phyloP scores from a whole-genome alignment of 2,888 invertebrate species.

The Mimumesa dahlbomi region DNA sequence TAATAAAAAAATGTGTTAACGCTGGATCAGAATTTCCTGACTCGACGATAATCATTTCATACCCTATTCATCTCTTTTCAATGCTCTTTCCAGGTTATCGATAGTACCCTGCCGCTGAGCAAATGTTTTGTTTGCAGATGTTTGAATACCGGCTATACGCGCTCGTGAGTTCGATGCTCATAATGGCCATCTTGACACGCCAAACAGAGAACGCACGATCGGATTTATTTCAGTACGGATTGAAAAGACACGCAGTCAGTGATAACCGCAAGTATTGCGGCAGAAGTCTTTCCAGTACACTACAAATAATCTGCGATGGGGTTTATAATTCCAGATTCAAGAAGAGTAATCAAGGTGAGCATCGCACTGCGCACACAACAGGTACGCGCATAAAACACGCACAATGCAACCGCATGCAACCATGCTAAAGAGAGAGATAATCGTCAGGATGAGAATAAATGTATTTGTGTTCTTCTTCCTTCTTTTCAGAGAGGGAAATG shows the following conservation, averaged over 20 bases:
- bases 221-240: slow-evolving; percentile 62
- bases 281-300: slow-evolving; percentile 72
- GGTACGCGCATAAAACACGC: neutral
- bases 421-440: too few relatives aligned
- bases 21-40: too few relatives aligned
- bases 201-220: slow-evolving; percentile 66
- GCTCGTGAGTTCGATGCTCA: slow-evolving; percentile 67
- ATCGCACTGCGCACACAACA: neutral
- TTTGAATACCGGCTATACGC: slow-evolving; percentile 68
- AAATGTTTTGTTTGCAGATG: slow-evolving; percentile 71
- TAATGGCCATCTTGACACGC: slow-evolving; percentile 63
- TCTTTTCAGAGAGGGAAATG: slow-evolving; percentile 69
- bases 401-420: too few relatives aligned
- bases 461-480: too few relatives aligned
- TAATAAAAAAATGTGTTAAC: too few relatives aligned
- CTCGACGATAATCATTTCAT: too few relatives aligned
- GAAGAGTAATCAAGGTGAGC: slow-evolving; percentile 73
- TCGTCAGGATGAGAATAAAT: too few relatives aligned
- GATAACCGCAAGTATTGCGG: slow-evolving; percentile 76
- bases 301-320: slow-evolving; percentile 77
- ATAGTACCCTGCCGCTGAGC: too few relatives aligned
- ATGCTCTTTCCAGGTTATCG: neutral
- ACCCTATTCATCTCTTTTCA: too few relatives aligned
- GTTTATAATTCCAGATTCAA: slow-evolving; percentile 77
- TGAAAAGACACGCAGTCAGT: slow-evolving; percentile 50